These are phyloP conservation scores for Dendropsophus ebraccatus DNA, from an alignment of 2,113 vertebrate genomes.

Conservation along the genomic window DNA sequence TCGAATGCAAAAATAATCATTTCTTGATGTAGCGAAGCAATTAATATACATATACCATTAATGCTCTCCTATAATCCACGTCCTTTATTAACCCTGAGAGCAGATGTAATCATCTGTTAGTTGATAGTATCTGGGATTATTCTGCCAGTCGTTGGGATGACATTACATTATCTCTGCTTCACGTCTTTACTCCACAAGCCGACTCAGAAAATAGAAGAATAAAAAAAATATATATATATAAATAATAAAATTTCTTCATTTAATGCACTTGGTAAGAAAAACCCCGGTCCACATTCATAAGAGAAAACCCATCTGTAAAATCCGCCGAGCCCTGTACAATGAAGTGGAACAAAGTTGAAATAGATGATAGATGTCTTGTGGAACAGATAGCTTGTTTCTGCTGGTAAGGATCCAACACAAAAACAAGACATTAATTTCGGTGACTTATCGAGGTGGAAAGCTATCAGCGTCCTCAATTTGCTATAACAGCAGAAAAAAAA, in stretches of 20 bases:
- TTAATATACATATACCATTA: no score
- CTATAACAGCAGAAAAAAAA: conserved; percentile 10
- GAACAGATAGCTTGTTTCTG: conserved; percentile 33
- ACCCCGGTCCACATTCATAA: background rate
- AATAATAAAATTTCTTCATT: background rate
- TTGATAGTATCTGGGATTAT: no score
- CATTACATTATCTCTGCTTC: background rate
- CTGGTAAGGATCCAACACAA: background rate
- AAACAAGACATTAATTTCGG: conserved; percentile 42
- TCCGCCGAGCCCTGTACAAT: background rate
- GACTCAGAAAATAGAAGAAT: background rate
- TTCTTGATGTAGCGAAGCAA: no score
- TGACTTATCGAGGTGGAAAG: conserved; percentile 45
- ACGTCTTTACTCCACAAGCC: background rate
- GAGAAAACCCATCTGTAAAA: background rate
- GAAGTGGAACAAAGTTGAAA: conserved; percentile 37
- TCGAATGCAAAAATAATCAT: no score
- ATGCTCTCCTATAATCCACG: no score
- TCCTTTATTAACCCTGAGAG: no score
- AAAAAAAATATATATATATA: background rate
- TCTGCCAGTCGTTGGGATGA: no score
- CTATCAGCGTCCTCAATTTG: conserved; percentile 3
- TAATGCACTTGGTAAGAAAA: background rate
- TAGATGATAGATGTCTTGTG: conserved; percentile 35
- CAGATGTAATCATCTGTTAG: no score